A percentile compares a stretch with the other conserved stretches of the same genome.
Evolutionary conservation across 2,113 vertebrate genomes (phyloP).

Genomic region (Sitta europaea): DNA sequence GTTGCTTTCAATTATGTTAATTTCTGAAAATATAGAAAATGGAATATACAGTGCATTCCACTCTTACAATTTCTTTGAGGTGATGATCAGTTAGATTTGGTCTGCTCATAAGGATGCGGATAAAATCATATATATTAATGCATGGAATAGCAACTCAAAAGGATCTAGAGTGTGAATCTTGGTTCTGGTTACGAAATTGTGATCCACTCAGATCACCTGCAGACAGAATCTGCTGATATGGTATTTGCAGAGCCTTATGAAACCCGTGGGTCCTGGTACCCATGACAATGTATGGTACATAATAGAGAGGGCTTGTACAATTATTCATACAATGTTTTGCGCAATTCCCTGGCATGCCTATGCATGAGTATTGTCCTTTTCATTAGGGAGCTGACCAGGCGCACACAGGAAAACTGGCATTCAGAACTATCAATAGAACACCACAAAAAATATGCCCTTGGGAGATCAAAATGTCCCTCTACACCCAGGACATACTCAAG

Average conservation of each 20-base stretch:
- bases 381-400: background rate
- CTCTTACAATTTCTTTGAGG: background rate
- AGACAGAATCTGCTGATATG: background rate
- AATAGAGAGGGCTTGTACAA: background rate
- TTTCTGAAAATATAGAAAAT: slow-evolving; percentile 77
- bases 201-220: background rate
- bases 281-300: background rate
- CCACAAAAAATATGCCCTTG: rapidly evolving
- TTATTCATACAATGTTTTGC: background rate
- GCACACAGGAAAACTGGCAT: background rate
- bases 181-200: background rate
- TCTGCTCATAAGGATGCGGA: background rate
- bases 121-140: background rate
- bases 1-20: slow-evolving; percentile 79
- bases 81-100: background rate
- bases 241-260: slow-evolving; percentile 26
- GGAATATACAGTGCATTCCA: slow-evolving; percentile 52
- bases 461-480: background rate
- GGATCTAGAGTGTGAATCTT: background rate
- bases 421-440: background rate
- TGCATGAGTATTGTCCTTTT: background rate
- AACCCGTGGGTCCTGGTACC: background rate
- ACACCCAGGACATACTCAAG: background rate
- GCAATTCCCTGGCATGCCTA: background rate
- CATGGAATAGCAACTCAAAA: background rate